phyloP scores from a whole-genome alignment of 2,797 vertebrate genomes.

The Crenichthys baileyi region DNA sequence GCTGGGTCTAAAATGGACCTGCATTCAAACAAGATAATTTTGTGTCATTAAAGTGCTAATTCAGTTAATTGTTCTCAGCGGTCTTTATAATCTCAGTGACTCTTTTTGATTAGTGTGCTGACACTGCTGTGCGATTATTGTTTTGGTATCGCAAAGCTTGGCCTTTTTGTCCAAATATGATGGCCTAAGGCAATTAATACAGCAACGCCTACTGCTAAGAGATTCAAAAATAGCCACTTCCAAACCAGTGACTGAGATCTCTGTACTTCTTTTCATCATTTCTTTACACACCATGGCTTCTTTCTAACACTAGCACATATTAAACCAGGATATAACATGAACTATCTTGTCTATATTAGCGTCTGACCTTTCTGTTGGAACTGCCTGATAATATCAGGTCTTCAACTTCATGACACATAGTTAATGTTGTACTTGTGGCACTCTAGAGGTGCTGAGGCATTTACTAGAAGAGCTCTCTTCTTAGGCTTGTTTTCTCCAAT shows the following conservation, averaged over 20 bases:
- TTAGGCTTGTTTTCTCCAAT: conserved; percentile 61
- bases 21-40: too few species aligned
- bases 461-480: conserved; percentile 60
- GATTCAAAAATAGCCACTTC: not conserved
- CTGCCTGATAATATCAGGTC: conserved; percentile 11
- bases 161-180: not conserved
- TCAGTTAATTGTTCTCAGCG: too few species aligned
- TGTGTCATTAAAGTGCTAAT: too few species aligned
- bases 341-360: conserved; percentile 16
- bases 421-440: conserved; percentile 57
- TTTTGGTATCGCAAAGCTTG: not conserved
- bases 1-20: too few species aligned
- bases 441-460: conserved; percentile 44
- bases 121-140: not conserved
- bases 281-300: not conserved
- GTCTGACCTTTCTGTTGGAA: conserved; percentile 34
- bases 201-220: not conserved
- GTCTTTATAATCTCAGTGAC: too few species aligned
- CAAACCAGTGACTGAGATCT: not conserved
- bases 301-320: not conserved
- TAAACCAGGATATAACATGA: conserved; percentile 1
- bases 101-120: too few species aligned
- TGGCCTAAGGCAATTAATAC: not conserved
- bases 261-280: not conserved
- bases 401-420: conserved; percentile 32